A percentile compares a stretch with the other conserved stretches of the same genome.
phyloP scores from a whole-genome alignment of 2,113 vertebrate species.

The Vidua macroura region DNA sequence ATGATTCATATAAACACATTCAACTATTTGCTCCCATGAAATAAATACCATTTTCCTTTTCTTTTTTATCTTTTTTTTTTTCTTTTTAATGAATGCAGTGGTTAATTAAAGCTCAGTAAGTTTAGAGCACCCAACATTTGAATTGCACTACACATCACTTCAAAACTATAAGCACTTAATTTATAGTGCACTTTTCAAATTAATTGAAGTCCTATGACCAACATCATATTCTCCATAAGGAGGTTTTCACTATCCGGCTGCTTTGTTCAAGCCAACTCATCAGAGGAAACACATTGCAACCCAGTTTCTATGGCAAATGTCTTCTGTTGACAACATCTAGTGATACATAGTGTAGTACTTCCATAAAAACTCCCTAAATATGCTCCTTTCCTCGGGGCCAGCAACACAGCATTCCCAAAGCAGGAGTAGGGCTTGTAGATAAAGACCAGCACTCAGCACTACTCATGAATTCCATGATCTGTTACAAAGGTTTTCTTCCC shows the following conservation, averaged over 20 bases:
- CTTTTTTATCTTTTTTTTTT: background rate
- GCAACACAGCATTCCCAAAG: background rate
- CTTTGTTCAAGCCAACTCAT: background rate
- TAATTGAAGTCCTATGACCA: background rate
- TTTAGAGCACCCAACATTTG: background rate
- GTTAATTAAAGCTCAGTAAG: conserved; percentile 31
- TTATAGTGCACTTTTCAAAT: background rate
- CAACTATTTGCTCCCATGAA: background rate
- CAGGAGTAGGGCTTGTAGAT: background rate
- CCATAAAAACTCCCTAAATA: background rate
- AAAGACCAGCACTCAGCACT: background rate
- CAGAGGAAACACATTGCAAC: background rate
- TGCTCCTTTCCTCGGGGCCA: background rate
- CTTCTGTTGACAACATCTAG: background rate
- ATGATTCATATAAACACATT: conserved; percentile 1
- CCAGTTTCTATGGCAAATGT: background rate
- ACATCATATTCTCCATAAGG: rapidly evolving
- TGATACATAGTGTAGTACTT: background rate
- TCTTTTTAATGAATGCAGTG: background rate
- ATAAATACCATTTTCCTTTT: background rate
- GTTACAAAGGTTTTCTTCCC: background rate
- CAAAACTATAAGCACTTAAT: conserved; percentile 19
- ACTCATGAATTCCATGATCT: background rate
- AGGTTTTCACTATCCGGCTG: background rate
- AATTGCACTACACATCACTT: conserved; percentile 7